Evolutionary conservation across 2,888 invertebrate genomes (phyloP).

Genomic region (Nemoura dubitans): DNA sequence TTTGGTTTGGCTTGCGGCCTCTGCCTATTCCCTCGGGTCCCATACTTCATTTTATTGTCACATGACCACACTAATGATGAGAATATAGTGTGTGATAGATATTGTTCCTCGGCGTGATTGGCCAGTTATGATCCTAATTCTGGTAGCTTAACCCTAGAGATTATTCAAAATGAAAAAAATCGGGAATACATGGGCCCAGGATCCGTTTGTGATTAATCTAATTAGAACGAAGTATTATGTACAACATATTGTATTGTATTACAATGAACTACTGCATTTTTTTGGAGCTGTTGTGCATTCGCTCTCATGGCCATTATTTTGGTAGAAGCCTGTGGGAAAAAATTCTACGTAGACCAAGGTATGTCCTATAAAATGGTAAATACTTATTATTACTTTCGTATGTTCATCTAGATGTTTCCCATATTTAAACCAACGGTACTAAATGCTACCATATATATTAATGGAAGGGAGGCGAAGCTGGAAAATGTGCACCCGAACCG

Average conservation of each 20-base stretch:
- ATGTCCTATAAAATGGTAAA: too few species aligned
- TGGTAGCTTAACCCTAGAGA: neutral
- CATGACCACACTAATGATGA: neutral
- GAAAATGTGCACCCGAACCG: too few species aligned
- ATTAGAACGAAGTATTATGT: neutral
- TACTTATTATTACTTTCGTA: too few species aligned
- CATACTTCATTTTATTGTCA: neutral
- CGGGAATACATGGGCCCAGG: neutral
- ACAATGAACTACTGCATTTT: too few species aligned
- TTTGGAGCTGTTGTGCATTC: too few species aligned
- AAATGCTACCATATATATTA: too few species aligned
- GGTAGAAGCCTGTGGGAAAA: too few species aligned
- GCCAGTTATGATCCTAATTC: neutral
- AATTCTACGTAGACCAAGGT: too few species aligned
- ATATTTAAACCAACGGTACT: too few species aligned
- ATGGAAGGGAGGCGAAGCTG: too few species aligned
- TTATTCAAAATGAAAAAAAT: neutral
- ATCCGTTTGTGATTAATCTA: neutral
- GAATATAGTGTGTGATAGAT: neutral
- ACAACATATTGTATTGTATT: neutral
- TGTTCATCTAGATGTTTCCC: too few species aligned
- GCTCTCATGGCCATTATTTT: too few species aligned
- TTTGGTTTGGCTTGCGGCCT: neutral
- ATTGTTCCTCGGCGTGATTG: neutral
- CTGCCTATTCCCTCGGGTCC: neutral